Evolutionary conservation across 2,113 vertebrate genomes (phyloP).

Genomic region (Paramormyrops kingsleyae): DNA sequence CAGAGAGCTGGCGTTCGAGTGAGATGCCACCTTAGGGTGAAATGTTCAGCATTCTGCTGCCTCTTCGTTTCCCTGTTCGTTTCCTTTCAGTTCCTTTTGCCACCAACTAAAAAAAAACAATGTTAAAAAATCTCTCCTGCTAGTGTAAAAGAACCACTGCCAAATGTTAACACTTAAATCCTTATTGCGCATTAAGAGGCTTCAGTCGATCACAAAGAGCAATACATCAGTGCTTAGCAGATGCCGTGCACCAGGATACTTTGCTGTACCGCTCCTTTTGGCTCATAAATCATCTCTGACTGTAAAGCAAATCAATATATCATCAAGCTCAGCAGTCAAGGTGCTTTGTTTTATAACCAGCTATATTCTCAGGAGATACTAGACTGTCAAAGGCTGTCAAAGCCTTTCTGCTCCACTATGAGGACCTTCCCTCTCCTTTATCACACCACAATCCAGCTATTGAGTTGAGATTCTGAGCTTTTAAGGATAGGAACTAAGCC

Average conservation of each 20-base stretch:
- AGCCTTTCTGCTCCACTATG: background rate
- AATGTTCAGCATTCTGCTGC: background rate
- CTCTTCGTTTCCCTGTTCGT: background rate
- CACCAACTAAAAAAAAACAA: background rate
- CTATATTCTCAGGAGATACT: background rate
- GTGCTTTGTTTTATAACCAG: background rate
- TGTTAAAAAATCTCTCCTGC: background rate
- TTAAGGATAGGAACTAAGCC: background rate
- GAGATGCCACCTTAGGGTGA: background rate
- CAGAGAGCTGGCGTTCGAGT: background rate
- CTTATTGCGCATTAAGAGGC: background rate
- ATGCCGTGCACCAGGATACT: conserved; percentile 12
- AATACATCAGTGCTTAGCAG: background rate
- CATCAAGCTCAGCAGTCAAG: conserved; percentile 11
- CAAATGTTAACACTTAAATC: background rate
- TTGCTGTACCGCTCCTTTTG: conserved; percentile 13
- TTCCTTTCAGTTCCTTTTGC: background rate
- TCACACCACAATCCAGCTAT: background rate
- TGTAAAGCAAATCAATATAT: conserved; percentile 36
- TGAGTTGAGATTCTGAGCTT: background rate
- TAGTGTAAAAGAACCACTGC: background rate
- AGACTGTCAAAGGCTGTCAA: background rate
- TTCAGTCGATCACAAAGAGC: background rate
- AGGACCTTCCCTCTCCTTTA: background rate
- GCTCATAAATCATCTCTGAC: conserved; percentile 37